These are phyloP conservation scores for Drosophila kepulauana DNA, from an alignment of 1,140 invertebrate genomes.

Conservation along the genomic window DNA sequence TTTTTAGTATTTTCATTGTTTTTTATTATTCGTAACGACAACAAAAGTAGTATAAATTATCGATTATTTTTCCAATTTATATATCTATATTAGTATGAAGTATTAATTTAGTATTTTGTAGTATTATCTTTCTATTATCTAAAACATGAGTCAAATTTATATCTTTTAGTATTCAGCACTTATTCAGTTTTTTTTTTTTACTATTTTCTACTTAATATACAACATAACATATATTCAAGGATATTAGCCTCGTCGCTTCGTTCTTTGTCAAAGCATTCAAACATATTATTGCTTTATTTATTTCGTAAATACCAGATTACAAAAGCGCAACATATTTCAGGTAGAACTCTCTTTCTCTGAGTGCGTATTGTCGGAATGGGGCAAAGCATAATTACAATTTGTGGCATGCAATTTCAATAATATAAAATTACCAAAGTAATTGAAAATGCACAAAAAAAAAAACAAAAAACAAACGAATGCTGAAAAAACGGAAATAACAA, in stretches of 20 bases:
- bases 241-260: background rate
- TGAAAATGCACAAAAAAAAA: conserved; percentile 63
- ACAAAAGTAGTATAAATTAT: too few relatives aligned
- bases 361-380: background rate
- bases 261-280: background rate
- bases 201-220: too few relatives aligned
- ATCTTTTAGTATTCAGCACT: too few relatives aligned
- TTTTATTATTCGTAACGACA: too few relatives aligned
- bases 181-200: too few relatives aligned
- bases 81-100: too few relatives aligned
- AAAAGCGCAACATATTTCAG: conserved; percentile 73
- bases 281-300: conserved; percentile 69
- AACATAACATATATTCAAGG: background rate
- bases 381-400: conserved; percentile 80
- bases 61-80: too few relatives aligned
- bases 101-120: too few relatives aligned
- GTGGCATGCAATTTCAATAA: conserved; percentile 81
- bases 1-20: too few relatives aligned
- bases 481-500: conserved; percentile 36
- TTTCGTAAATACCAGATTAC: conserved; percentile 80
- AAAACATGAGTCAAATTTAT: too few relatives aligned
- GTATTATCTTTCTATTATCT: too few relatives aligned
- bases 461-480: conserved; percentile 48
- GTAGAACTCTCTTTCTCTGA: conserved; percentile 13
- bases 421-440: conserved; percentile 84